Base-by-base conservation (phyloP, 64 coral and sea anemone species). In the Montipora capricornis region DNA sequence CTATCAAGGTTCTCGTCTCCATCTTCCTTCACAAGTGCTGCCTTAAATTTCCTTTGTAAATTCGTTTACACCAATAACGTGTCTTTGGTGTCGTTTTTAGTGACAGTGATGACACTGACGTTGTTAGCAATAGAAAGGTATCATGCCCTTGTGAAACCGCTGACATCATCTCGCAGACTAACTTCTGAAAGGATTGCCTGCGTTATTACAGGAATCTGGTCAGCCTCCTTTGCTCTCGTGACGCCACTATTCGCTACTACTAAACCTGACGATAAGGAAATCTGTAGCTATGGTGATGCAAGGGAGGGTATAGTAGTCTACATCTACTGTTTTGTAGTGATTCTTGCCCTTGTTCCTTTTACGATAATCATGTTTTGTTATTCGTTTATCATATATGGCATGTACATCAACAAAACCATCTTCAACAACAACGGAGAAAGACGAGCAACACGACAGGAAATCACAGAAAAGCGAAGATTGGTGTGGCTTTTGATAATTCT, bases 71-170 rank as follows among this genome's bases (percentile, higher is more conserved):
- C 80, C 12, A 95, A 95, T 24, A 89, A 47, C 20, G 12, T 95
- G 7, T 78, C 85, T 3, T 68, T 81, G 86, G 49, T 95, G 4
- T 83, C 94, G 13, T 66, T 86, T 24, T 44, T 87, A 16, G 90
- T 83, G 1, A 92, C 90, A 0, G 37, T 53, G n/a, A 13, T 90
- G 11, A 95, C 93, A 1, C 62, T 95, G 1, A 91, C 93, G 0
- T 29, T 95, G 12, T 46, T 95, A 20, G 88, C 93, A 17, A 59
- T 95, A 9, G 93, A 95, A 64, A 89, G 93, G 7, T 95, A 95
- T 59, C 73, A 80, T 5, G 93, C 93, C 5, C 50, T 95, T 37
- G 5, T 87, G 14, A 95, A 95, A 58, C 93, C 93, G 11, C 7
- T 95, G 44, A 48, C 49, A 67, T 22, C 47, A 74, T 52, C 20